These are phyloP conservation scores for Cuculus canorus DNA, from an alignment of 2,797 vertebrate genomes.

Conservation along the genomic window DNA sequence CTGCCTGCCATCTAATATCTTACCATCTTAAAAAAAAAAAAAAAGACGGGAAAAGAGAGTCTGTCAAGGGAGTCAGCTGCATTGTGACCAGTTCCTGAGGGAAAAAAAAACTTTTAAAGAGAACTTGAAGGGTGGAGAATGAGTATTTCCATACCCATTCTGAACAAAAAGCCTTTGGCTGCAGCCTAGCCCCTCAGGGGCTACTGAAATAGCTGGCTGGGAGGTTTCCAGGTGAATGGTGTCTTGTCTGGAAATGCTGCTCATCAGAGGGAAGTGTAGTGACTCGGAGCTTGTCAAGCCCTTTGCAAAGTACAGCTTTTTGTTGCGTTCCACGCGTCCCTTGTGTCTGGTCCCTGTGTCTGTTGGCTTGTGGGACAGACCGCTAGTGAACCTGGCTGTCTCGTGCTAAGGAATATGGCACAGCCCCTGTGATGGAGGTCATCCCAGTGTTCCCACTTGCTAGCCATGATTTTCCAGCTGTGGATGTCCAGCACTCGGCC, in stretches of 20 bases:
- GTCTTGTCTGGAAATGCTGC: neutral
- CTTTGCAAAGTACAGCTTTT: neutral
- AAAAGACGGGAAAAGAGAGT: neutral
- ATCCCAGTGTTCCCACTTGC: neutral
- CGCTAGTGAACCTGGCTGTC: neutral
- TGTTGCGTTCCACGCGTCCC: neutral
- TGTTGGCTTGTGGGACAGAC: accelerated
- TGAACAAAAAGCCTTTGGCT: neutral
- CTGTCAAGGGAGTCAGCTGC: neutral
- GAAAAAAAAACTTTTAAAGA: neutral
- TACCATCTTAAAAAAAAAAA: neutral
- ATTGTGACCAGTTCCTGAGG: neutral
- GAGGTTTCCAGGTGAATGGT: neutral
- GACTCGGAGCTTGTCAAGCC: neutral
- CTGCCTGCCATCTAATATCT: slow-evolving; percentile 14
- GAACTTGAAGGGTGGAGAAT: neutral
- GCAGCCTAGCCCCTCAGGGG: neutral
- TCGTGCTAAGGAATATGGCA: neutral
- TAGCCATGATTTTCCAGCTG: neutral
- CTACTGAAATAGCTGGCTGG: neutral
- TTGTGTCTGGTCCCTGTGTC: accelerated
- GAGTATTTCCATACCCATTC: neutral
- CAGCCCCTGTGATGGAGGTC: accelerated
- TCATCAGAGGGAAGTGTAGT: neutral
- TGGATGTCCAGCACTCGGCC: neutral